Evolutionary conservation across 2,113 vertebrate species (phyloP).

Genomic region (Patagioenas fasciata): DNA sequence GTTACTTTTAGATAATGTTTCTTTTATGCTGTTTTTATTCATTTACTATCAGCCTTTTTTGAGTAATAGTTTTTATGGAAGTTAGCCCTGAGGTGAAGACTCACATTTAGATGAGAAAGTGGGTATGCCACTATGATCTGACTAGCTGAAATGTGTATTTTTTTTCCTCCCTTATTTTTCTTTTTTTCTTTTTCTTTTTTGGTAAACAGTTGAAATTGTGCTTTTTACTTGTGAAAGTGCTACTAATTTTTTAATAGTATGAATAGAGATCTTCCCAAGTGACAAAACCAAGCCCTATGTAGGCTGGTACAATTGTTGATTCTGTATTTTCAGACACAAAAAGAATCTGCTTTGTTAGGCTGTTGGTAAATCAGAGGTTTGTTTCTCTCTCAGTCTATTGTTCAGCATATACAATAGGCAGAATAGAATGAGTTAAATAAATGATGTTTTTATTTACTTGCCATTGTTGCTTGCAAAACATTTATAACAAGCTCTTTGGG

Average conservation of each 20-base stretch:
- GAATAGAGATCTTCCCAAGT: neutral
- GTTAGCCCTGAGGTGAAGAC: neutral
- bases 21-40: neutral
- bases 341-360: neutral
- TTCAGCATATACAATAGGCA: neutral
- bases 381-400: neutral
- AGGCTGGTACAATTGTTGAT: neutral
- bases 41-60: neutral
- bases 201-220: neutral
- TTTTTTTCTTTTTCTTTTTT: neutral
- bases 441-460: slow-evolving; percentile 9
- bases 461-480: neutral
- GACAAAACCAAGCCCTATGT: neutral
- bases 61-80: neutral
- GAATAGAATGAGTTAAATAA: slow-evolving; percentile 16
- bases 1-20: neutral
- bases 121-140: neutral
- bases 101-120: neutral
- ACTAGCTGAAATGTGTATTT: neutral
- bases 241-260: neutral
- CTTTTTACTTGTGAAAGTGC: neutral
- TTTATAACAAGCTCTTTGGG: slow-evolving; percentile 3
- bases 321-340: neutral
- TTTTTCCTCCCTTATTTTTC: too few species aligned
- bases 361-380: neutral